Base-by-base conservation (phyloP, 2,888 invertebrate genomes). In the Dryadula phaetusa region DNA sequence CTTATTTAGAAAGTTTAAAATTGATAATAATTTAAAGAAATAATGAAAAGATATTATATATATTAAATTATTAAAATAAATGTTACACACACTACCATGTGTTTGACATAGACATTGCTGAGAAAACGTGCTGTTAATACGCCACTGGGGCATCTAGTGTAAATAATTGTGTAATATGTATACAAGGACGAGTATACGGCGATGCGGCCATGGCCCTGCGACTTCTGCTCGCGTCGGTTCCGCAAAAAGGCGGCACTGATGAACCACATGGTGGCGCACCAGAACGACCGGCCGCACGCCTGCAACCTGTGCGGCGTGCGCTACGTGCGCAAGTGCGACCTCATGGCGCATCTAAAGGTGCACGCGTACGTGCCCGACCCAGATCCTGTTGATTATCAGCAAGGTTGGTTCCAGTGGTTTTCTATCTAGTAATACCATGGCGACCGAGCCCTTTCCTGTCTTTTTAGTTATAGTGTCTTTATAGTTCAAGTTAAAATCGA, bases 251-350 rank as follows among this genome's bases (percentile, higher is more conserved):
- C 95, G 4, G 96, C 96, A 70, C 91, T 97, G 0, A 96, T 96
- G 95, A 96, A 96, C 84, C 97, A 97, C 82, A 97, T 97, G 96
- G 95, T 97, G 6, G 96, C 96, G 0, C 97, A 97, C 86, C 97
- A 97, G 85, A 96, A 95, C 56, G 97, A 97, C 84, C 93, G 96
- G 8, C 96, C 97, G 2, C 96, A 96, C 81, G 95, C 95, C 14
- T 97, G 97, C 82, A 97, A 97, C 83, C 87, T 97, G 64, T 97
- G 97, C 79, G 97, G 97, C 0, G 95, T 96, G 20, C 94, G 96
- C 2, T 97, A 96, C 81, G 95, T 96, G 25, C 94, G 97, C 68
- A 96, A 96, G 77, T 95, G 95, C 72, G 97, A 97, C 84, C 94
- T 97, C 54, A 96, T 97, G 92, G 96, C 96, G 85, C 97, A 97